phyloP scores from a whole-genome alignment of 2,888 invertebrate species.

The Macrostomum cliftonense region DNA sequence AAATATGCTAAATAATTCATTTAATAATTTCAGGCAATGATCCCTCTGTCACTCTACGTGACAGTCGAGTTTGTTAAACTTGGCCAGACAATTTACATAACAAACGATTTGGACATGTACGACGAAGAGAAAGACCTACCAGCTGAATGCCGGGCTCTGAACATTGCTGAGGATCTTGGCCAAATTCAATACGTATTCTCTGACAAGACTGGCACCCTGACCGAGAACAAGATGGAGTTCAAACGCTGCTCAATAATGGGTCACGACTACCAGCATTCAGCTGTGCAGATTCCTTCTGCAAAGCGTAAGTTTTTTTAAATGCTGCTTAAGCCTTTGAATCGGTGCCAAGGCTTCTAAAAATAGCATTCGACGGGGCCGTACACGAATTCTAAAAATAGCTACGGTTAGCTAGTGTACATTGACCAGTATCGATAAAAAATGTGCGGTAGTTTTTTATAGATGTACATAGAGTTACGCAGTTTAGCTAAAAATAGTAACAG shows the following conservation, averaged over 20 bases:
- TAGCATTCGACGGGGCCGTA: no score
- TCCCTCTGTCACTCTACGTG: slow-evolving; percentile 84
- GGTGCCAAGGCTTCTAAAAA: no score
- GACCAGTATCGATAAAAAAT: no score
- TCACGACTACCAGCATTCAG: slow-evolving; percentile 69
- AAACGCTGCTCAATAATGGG: slow-evolving; percentile 70
- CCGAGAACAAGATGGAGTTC: slow-evolving; percentile 92
- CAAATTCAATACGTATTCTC: slow-evolving; percentile 78
- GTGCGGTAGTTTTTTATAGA: no score
- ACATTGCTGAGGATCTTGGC: slow-evolving; percentile 89
- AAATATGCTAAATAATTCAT: no score
- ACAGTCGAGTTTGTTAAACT: slow-evolving; percentile 88
- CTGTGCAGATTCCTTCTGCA: no score
- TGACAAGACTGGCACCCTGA: slow-evolving; percentile 90
- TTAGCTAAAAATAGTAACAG: no score
- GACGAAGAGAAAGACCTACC: slow-evolving; percentile 61
- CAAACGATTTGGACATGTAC: slow-evolving; percentile 67
- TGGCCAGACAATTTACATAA: slow-evolving; percentile 80
- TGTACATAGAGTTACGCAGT: no score
- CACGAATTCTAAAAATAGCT: no score
- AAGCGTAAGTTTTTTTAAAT: no score
- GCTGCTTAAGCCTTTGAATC: no score
- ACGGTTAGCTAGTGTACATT: no score
- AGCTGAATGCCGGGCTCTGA: slow-evolving; percentile 73
- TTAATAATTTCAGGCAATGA: slow-evolving; percentile 66